phyloP scores from a whole-genome alignment of 2,797 vertebrate genomes.

The Cyprinella venusta region DNA sequence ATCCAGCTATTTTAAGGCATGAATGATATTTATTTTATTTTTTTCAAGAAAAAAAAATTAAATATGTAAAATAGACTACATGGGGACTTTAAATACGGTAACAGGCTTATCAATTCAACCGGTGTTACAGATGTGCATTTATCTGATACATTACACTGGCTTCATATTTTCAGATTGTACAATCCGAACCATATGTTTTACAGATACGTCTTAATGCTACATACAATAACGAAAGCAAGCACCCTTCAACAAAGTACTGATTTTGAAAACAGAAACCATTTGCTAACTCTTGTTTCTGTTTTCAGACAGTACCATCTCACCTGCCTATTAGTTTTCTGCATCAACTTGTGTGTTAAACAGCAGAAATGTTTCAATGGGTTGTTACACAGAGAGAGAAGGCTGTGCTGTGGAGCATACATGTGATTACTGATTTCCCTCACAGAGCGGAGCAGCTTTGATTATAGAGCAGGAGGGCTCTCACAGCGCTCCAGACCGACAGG shows the following conservation, averaged over 20 bases:
- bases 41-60: too few relatives aligned
- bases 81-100: too few relatives aligned
- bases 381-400: not conserved
- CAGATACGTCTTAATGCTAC: not conserved
- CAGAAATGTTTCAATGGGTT: conserved; percentile 7
- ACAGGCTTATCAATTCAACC: not conserved
- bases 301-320: conserved; percentile 6
- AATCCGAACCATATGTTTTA: not conserved
- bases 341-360: conserved; percentile 12
- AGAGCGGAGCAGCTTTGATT: conserved; percentile 76
- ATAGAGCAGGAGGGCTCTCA: conserved; percentile 59
- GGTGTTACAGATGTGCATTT: not conserved
- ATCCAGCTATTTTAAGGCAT: too few relatives aligned
- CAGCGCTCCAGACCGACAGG: conserved; percentile 56
- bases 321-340: conserved; percentile 3
- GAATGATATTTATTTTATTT: too few relatives aligned
- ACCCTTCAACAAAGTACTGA: not conserved
- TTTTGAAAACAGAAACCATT: conserved; percentile 10
- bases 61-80: too few relatives aligned
- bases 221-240: not conserved
- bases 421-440: conserved; percentile 76
- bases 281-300: conserved; percentile 12
- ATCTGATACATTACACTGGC: not conserved
- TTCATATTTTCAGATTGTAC: not conserved
- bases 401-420: conserved; percentile 58